Percentiles rank a stretch among this genome's conserved stretches.
Conservation (phyloP, 2,888 invertebrate species). For the Dryocosmus kuriphilus region DNA sequence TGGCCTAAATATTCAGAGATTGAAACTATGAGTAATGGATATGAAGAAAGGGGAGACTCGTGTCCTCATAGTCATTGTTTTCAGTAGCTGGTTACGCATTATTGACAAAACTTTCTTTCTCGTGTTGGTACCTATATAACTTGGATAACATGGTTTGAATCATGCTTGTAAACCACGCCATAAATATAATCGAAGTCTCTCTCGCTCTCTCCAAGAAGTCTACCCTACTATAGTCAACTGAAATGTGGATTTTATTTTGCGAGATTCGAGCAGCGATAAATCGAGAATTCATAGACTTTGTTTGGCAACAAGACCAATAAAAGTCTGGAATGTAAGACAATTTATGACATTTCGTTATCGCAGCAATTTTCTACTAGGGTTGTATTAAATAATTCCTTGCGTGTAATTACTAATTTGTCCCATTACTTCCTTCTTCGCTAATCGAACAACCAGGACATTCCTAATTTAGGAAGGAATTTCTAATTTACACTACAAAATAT, state of each 20-base stretch:
- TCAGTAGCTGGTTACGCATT: background rate
- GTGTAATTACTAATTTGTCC: background rate
- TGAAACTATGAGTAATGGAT: background rate
- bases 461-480: too few relatives aligned
- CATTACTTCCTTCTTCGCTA: background rate
- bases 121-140: too few relatives aligned
- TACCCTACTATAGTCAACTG: background rate
- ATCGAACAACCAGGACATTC: too few relatives aligned
- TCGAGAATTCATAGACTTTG: background rate
- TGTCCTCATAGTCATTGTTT: constrained; percentile 3
- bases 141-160: background rate
- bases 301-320: background rate
- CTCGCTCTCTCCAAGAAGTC: too few relatives aligned
- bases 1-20: background rate
- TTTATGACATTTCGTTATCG: constrained; percentile 12
- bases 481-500: too few relatives aligned
- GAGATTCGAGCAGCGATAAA: background rate
- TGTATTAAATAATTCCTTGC: background rate
- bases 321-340: constrained; percentile 10
- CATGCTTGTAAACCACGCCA: background rate
- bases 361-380: background rate
- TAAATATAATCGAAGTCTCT: background rate
- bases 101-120: constrained; percentile 27
- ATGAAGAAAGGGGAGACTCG: background rate
- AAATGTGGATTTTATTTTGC: constrained; percentile 3